A percentile compares a stretch with the other conserved stretches of the same genome.
Conservation (phyloP, 2,113 vertebrate species). For the Pelecanoides urinatrix region DNA sequence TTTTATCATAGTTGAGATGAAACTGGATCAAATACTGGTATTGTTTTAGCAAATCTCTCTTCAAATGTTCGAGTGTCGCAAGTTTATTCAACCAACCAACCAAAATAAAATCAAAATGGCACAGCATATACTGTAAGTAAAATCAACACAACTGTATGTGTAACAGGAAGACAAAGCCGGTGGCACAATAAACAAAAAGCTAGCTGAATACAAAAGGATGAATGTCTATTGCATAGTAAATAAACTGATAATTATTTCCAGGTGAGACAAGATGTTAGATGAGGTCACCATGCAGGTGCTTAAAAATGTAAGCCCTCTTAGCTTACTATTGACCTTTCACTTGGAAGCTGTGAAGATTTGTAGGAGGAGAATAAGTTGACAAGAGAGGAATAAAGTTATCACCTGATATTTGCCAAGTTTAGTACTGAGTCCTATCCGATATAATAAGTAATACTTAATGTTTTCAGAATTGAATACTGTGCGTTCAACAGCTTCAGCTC, state of each 20-base stretch:
- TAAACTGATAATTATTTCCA: constrained; percentile 77
- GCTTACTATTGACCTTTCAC: constrained; percentile 73
- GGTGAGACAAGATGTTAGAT: constrained; percentile 71
- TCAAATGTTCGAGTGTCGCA: constrained; percentile 82
- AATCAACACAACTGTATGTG: constrained; percentile 67
- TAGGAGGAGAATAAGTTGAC: constrained; percentile 67
- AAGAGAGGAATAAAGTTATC: constrained; percentile 58
- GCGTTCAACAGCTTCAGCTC: constrained; percentile 47
- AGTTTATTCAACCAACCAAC: constrained; percentile 80
- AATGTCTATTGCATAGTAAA: constrained; percentile 93
- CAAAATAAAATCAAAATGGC: constrained; percentile 75
- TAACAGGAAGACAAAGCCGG: constrained; percentile 82
- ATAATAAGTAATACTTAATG: neutral
- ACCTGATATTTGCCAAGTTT: constrained; percentile 77
- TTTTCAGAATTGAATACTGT: constrained; percentile 41
- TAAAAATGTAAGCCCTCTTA: constrained; percentile 65
- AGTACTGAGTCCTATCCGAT: constrained; percentile 59
- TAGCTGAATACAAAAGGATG: constrained; percentile 73
- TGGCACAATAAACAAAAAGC: constrained; percentile 75
- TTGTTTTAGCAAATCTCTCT: constrained; percentile 72
- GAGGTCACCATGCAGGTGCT: constrained; percentile 72
- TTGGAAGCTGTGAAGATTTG: constrained; percentile 65
- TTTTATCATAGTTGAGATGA: constrained; percentile 80
- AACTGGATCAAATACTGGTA: constrained; percentile 83
- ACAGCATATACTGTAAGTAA: constrained; percentile 76